Percentiles rank a stretch among this genome's conserved stretches.
phyloP scores from a whole-genome alignment of 2,797 vertebrate genomes.

The Sitta carolinensis region DNA sequence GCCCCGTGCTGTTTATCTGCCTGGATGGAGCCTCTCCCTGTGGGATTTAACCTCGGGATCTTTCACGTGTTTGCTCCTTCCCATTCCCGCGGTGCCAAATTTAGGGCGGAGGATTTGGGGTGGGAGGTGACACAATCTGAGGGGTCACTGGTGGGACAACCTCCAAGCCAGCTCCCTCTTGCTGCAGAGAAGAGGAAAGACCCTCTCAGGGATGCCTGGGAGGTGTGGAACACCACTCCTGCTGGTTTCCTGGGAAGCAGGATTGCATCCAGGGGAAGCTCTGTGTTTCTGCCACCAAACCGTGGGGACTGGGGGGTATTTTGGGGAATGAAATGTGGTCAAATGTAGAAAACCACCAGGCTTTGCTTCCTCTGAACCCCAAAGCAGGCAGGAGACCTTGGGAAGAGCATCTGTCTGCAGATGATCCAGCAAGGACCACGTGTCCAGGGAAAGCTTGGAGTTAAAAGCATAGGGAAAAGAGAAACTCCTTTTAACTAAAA shows the following conservation, averaged over 20 bases:
- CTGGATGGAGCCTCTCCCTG: not conserved
- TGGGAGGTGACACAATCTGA: not conserved
- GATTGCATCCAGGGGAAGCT: not conserved
- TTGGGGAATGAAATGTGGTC: not conserved
- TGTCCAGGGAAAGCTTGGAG: not conserved
- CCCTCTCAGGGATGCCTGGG: not conserved
- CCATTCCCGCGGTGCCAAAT: rapidly evolving
- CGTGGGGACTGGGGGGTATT: not conserved
- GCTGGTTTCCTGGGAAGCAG: not conserved
- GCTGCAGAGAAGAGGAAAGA: not conserved
- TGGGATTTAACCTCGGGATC: not conserved
- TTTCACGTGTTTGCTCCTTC: not conserved
- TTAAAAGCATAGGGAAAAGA: not conserved
- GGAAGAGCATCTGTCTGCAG: not conserved
- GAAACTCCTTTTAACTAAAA: not conserved
- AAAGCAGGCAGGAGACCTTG: not conserved
- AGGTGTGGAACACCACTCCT: not conserved
- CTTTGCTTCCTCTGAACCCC: not conserved
- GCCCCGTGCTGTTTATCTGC: not conserved
- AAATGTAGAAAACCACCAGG: not conserved
- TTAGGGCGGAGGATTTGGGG: not conserved
- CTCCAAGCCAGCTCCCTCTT: not conserved
- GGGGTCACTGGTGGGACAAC: not conserved
- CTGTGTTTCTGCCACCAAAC: not conserved
- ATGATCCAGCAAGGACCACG: not conserved